Conservation (phyloP, 2,113 vertebrate genomes). For the Clarias magur region DNA sequence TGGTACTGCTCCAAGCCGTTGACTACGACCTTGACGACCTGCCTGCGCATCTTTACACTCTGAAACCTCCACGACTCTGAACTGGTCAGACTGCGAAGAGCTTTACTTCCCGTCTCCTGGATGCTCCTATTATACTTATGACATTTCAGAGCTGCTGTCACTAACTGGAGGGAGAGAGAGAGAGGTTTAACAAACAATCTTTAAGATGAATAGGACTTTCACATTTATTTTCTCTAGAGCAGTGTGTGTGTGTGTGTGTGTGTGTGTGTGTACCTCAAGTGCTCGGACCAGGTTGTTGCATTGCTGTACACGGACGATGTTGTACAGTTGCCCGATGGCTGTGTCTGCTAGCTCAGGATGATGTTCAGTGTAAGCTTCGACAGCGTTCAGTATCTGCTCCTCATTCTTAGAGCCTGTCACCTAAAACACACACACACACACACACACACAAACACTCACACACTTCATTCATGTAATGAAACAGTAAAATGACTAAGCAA, state of each 20-base stretch:
- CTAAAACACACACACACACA: constrained; percentile 62
- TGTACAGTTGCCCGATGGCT: constrained; percentile 95
- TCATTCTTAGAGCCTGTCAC: constrained; percentile 94
- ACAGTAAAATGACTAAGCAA: neutral
- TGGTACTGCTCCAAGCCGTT: constrained; percentile 99
- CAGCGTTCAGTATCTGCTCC: constrained; percentile 94
- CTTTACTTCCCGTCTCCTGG: constrained; percentile 93
- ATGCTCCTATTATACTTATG: constrained; percentile 97
- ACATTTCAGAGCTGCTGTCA: constrained; percentile 91
- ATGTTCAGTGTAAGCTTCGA: constrained; percentile 92
- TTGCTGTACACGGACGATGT: constrained; percentile 92
- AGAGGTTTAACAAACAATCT: neutral
- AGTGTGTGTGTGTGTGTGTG: too few species aligned
- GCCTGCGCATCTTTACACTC: constrained; percentile 83
- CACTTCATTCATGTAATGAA: neutral
- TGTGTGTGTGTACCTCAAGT: constrained; percentile 76
- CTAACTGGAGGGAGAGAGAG: constrained; percentile 74
- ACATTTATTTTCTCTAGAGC: neutral
- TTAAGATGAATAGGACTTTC: too few species aligned
- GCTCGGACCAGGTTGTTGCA: constrained; percentile 91
- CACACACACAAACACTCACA: neutral
- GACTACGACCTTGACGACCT: constrained; percentile 94
- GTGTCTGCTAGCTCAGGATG: constrained; percentile 89
- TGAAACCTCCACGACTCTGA: constrained; percentile 92
- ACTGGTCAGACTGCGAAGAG: constrained; percentile 94